Percentiles rank a stretch among this genome's conserved stretches.
Conservation (phyloP, 2,888 invertebrate species). For the Boloria selene region DNA sequence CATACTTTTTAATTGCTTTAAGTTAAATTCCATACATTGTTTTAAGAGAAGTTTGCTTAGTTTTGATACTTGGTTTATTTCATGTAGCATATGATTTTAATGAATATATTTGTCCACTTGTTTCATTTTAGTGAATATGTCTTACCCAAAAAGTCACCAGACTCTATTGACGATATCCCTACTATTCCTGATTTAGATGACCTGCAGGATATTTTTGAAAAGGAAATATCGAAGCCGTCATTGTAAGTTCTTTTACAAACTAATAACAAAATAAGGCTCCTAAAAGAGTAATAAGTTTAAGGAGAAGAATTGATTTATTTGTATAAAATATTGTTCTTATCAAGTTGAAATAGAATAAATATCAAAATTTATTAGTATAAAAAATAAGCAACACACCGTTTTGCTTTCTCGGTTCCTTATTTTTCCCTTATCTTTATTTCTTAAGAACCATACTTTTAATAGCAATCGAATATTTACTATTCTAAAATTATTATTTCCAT, state of each 20-base stretch:
- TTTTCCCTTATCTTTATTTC: no score
- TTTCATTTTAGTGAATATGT: constrained; percentile 63
- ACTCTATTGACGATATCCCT: constrained; percentile 75
- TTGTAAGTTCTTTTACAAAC: constrained; percentile 53
- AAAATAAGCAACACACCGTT: neutral
- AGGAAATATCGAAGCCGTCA: constrained; percentile 67
- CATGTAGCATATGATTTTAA: neutral
- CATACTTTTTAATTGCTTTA: no score
- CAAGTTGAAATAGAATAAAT: neutral
- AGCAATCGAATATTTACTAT: no score
- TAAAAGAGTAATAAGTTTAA: no score
- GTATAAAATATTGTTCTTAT: neutral
- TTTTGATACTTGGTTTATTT: no score
- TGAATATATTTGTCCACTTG: neutral
- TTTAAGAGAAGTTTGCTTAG: neutral
- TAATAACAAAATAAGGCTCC: no score
- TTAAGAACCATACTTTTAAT: no score
- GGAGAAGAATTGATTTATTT: neutral
- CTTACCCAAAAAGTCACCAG: constrained; percentile 71
- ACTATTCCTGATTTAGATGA: constrained; percentile 78
- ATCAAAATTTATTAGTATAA: neutral
- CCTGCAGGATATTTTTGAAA: constrained; percentile 72
- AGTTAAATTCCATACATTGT: no score
- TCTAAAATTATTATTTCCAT: no score
- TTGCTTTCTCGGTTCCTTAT: no score